Percentiles rank a stretch among this genome's conserved stretches.
Evolutionary conservation across 2,888 invertebrate genomes (phyloP).

Genomic region (Megaustenia siamemsis): DNA sequence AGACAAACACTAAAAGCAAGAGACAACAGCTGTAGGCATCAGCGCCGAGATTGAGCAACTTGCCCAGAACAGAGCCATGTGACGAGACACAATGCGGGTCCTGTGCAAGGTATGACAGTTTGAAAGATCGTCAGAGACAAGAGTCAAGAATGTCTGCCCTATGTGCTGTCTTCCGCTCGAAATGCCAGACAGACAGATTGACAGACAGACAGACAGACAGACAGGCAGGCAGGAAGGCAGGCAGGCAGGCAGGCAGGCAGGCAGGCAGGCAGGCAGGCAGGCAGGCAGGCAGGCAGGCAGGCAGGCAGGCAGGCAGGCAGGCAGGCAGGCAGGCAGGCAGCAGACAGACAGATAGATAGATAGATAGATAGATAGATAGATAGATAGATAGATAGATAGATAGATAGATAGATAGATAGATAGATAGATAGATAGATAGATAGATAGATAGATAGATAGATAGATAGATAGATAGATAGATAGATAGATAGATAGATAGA

Average conservation of each 20-base stretch:
- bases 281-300: constrained; percentile 34
- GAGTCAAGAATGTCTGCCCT: too few species aligned
- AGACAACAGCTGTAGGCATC: too few species aligned
- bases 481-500: constrained; percentile 22
- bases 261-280: constrained; percentile 23
- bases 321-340: background rate
- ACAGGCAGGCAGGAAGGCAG: background rate
- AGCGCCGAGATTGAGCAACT: too few species aligned
- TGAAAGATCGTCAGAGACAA: too few species aligned
- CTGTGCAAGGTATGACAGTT: too few species aligned
- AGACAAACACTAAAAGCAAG: too few species aligned
- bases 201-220: background rate
- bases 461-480: background rate
- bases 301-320: constrained; percentile 6
- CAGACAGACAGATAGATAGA: background rate
- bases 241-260: background rate
- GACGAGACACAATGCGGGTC: too few species aligned
- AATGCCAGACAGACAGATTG: too few species aligned
- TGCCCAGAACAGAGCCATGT: too few species aligned
- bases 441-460: background rate
- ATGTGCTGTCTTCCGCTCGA: too few species aligned
- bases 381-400: background rate
- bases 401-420: background rate
- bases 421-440: background rate
- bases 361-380: background rate